Base-by-base conservation (phyloP, 2,113 vertebrate species). In the Thunnus maccoyii region DNA sequence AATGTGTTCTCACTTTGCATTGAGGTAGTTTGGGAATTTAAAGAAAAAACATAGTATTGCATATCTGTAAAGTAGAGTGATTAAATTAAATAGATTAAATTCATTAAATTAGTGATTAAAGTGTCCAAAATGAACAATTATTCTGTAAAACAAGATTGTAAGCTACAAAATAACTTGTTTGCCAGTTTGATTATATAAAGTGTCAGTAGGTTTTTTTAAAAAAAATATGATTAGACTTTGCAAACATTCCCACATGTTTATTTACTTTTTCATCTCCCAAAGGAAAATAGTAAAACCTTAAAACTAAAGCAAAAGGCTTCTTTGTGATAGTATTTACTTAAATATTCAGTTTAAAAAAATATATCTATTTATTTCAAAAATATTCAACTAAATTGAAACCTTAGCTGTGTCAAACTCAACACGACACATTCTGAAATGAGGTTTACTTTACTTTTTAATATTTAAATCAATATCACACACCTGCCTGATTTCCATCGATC, bases 401-500 rank as follows among this genome's bases (percentile, higher is more conserved):
- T 46, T 20, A 75, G 68, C 41, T 72, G 3, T 76, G 60, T 72
- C 22, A 47, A n/a, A 50, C 10, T 67, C 30, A 20, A 76, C 9
- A 5, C 16, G 52, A 60, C 22, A 56, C 5, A 17, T 41, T 47
- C 50, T 78, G 47, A 80, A 81, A 67, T 74, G 5, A 76, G 10
- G 18, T 50, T 6, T 27, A 25, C 1, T 52, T 84, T n/a, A 6
- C 22, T 32, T 52, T 89, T 74, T 52, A 84, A 82, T 82, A 64
- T 78, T 56, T 54, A 68, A 81, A 80, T 81, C 77, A 86, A 87
- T 72, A 84, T 76, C 51, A 48, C 71, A 80, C 80, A 78, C 54
- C 66, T 75, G 72, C 61, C 25, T 62, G 44, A 84, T 83, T 83
- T 88, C 67, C 87, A 80, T 72, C 72, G 64, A 86, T 93, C 68